Evolutionary conservation across 2,797 vertebrate species (phyloP), one percentile per base, ranked within the genome.

Genomic region (Xyrichtys novacula): DNA sequence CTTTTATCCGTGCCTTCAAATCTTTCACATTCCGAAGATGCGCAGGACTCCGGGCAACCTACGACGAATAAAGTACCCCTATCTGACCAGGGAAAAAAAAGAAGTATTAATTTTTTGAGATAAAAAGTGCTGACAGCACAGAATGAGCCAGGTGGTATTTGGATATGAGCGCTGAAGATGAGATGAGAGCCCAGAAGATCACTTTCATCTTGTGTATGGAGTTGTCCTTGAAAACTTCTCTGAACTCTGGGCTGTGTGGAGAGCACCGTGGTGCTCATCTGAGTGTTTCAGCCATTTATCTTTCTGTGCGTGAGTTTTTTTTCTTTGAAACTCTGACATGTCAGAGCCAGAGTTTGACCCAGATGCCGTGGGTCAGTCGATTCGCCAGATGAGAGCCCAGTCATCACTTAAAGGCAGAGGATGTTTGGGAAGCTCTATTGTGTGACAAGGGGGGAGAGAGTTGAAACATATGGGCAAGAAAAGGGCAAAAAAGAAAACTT

Each of bases 1-100:
- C 94, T 93, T 95, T 94, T 95, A 96, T 96, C 96, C 95, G 88
- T 92, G 95, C 85, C 78, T 91, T 93, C 85, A 88, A 90, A 94
- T 93, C 89, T 93, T 90, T 85, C 80, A 81, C 86, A 78, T 88
- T 91, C 79, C 75, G 74, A 91, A 90, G 89, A 93, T 93, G 91
- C 92, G 57, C 71, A 85, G 87, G 88, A 91, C 93, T 93, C 55
- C 81, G 55, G 92, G 93, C 91, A 86, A 90, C 88, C 85, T 66
- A 76, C 80, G 63, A 73, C 55, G 86, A 88, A 89, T 86, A 74
- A 87, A 90, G 84, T 76, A 80, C 64, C 73, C 80, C 65, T 84
- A 85, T 90, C 85, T 91, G 85, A 91, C 84, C 83, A 76, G 78
- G 20, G 61, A 60, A 44, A 71, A 74, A 80, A 76, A 85, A 81